Evolutionary conservation across 2,797 vertebrate genomes (phyloP).

Genomic region (Schizopygopsis pylzovi): DNA sequence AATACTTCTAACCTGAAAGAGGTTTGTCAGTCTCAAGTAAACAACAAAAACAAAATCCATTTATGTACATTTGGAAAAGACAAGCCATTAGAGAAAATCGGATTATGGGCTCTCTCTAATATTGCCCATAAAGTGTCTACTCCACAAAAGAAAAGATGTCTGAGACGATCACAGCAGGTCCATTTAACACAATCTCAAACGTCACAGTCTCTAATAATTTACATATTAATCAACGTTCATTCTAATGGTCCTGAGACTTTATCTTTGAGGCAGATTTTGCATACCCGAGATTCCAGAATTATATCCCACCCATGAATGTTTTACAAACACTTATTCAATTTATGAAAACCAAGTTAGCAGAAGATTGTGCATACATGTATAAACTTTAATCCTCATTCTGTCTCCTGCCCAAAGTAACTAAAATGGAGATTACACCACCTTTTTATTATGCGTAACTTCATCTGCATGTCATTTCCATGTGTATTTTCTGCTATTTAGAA

Average conservation of each 20-base stretch:
- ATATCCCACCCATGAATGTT: no score
- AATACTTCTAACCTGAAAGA: not conserved
- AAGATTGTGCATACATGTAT: not conserved
- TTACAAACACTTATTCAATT: constrained; percentile 1
- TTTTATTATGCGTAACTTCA: constrained; percentile 13
- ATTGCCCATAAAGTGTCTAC: constrained; percentile 5
- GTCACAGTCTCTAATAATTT: not conserved
- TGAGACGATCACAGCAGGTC: not conserved
- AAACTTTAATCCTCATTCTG: not conserved
- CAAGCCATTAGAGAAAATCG: constrained; percentile 13
- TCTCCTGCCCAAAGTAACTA: not conserved
- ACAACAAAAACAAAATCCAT: constrained; percentile 14
- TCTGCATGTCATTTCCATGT: not conserved
- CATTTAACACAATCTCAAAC: constrained; percentile 5
- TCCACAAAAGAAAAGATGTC: not conserved
- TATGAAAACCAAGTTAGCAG: not conserved
- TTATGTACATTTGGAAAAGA: constrained; percentile 7
- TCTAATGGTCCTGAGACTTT: not conserved
- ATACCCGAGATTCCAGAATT: not conserved
- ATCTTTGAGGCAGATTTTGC: not conserved
- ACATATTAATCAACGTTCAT: not conserved
- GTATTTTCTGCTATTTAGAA: not conserved
- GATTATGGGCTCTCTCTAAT: not conserved
- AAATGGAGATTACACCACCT: constrained; percentile 7
- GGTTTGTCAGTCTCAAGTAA: not conserved